Conservation (phyloP, 2,113 vertebrate species). For the Baryphthengus martii region DNA sequence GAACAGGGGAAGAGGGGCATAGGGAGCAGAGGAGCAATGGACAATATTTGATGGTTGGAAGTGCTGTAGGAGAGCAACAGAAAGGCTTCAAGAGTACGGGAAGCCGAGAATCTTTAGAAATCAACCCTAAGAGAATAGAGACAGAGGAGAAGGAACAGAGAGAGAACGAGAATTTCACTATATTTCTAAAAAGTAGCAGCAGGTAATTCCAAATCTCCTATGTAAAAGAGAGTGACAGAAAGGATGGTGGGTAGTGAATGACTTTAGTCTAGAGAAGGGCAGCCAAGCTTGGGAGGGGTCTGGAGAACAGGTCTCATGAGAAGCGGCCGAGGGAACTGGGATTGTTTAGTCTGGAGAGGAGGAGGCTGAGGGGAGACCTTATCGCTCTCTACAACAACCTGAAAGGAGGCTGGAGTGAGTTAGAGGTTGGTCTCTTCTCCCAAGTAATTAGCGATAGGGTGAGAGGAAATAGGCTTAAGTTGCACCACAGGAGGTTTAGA, state of each 20-base stretch:
- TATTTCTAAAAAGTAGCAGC: neutral
- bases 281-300: no score
- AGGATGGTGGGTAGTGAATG: neutral
- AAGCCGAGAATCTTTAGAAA: neutral
- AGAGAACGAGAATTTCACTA: neutral
- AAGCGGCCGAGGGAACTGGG: no score
- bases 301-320: no score
- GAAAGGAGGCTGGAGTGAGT: no score
- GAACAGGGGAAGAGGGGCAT: neutral
- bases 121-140: neutral
- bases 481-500: no score
- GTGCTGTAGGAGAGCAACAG: neutral
- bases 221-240: neutral
- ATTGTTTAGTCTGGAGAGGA: no score
- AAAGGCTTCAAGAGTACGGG: neutral
- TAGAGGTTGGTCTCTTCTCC: no score
- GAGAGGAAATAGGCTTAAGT: no score
- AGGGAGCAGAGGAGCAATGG: neutral
- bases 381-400: no score
- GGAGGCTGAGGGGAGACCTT: no score
- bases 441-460: no score
- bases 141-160: neutral
- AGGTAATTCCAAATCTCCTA: neutral
- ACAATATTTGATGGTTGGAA: neutral
- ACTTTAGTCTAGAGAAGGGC: no score